Evolutionary conservation across 2,888 invertebrate genomes (phyloP), one percentile per base, ranked within the genome.

Genomic region (Oligia fasciuncula): DNA sequence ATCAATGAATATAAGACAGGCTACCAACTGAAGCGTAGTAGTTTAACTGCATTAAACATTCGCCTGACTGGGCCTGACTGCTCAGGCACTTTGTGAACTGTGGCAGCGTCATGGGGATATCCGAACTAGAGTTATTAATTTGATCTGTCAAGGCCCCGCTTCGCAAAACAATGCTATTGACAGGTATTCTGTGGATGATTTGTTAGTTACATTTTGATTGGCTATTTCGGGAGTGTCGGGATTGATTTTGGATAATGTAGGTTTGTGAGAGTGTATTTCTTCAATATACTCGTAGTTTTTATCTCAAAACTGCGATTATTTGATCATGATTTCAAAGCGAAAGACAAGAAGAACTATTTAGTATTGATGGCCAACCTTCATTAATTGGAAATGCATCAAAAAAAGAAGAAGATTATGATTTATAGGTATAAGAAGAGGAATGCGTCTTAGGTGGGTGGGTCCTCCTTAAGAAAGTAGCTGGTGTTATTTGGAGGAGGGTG

Each of bases 81-180:
- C 79, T 67, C 82, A 62, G 19, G 73, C 78, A 87, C 81, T 89
- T 87, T 78, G 78, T 71, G 49, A 84, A 85, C 80, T 84, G 80
- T 84, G 89, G 85, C 84, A 88, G 87, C 63, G 78, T 77, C 78
- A 67, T 63, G 87, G 87, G 89, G 77, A 77, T 83, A 80, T 57
- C 72, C 62, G 60, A 83, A 80, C 69, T 83, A 17, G 60, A 79
- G 88, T 80, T 89, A 89, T 90, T 90, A 90, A 90, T 89, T 88
- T 79, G 84, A 88, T 90, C 82, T 88, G 81, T 88, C 82, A 84
- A 85, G 77, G 70, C 17, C 46, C 62, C 57, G 75, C 77, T 79
- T 80, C 82, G 66, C 75, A 75, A 84, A 87, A 88, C 87, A 89
- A 89, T 85, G 78, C 66, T 40, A 69, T 73, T 73, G 78, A 78